phyloP scores from a whole-genome alignment of 1,140 invertebrate genomes.

The Metopolophium dirhodum region DNA sequence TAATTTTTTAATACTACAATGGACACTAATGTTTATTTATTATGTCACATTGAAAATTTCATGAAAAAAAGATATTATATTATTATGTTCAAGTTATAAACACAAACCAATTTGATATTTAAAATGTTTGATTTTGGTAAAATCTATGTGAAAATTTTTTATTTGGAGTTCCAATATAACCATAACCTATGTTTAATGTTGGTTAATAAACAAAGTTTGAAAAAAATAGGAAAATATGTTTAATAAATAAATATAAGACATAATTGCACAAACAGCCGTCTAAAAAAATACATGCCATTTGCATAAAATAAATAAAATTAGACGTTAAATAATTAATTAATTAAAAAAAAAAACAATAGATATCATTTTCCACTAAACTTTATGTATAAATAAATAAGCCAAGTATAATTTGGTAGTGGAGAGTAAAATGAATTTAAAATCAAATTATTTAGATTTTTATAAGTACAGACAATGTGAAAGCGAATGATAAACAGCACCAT shows the following conservation, averaged over 20 bases:
- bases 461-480: slow-evolving; percentile 44
- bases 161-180: not conserved
- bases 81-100: not conserved
- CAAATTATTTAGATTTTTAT: slow-evolving; percentile 35
- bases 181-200: not conserved
- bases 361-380: slow-evolving; percentile 23
- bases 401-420: slow-evolving; percentile 22
- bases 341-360: slow-evolving; percentile 8
- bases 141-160: not conserved
- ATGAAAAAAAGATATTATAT: not conserved
- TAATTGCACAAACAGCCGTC: slow-evolving; percentile 30
- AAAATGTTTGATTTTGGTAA: not conserved
- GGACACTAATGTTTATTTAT: not conserved
- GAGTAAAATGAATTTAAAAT: not conserved
- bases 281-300: slow-evolving; percentile 44
- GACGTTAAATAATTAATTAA: slow-evolving; percentile 28
- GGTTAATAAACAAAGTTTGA: slow-evolving; percentile 34
- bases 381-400: slow-evolving; percentile 31
- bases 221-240: slow-evolving; percentile 55
- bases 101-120: not conserved
- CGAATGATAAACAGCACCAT: slow-evolving; percentile 10
- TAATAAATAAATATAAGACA: slow-evolving; percentile 50
- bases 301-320: slow-evolving; percentile 39
- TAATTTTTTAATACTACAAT: too few relatives aligned
- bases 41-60: not conserved